These are phyloP conservation scores for Drosophila ezoana DNA, from an alignment of 2,888 invertebrate species.

Conservation along the genomic window DNA sequence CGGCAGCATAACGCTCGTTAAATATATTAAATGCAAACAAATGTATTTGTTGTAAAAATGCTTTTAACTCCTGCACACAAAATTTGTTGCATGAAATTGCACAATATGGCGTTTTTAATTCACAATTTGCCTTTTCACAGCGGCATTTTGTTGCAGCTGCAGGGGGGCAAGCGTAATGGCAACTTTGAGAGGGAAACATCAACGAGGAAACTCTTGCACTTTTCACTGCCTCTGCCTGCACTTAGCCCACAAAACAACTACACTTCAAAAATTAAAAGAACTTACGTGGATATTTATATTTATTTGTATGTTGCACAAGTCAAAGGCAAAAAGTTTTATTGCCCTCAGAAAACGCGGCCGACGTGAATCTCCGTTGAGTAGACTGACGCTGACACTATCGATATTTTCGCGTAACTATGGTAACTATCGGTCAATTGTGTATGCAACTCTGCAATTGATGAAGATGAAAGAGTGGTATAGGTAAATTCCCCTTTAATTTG, in stretches of 20 bases:
- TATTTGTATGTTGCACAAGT: conserved; percentile 38
- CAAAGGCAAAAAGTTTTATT: conserved; percentile 33
- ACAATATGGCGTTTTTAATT: conserved; percentile 74
- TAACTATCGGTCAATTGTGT: conserved; percentile 4
- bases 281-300: conserved; percentile 41
- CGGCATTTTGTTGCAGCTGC: conserved; percentile 63
- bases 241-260: neutral
- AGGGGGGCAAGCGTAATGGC: conserved; percentile 47
- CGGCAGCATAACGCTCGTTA: conserved; percentile 25
- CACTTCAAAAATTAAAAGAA: conserved; percentile 9
- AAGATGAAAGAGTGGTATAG: neutral
- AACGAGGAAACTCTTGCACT: neutral
- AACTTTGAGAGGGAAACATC: conserved; percentile 28
- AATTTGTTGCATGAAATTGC: conserved; percentile 18
- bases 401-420: conserved; percentile 18
- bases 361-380: conserved; percentile 41
- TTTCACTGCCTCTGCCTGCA: neutral
- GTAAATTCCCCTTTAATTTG: neutral
- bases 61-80: neutral
- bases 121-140: conserved; percentile 48
- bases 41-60: conserved; percentile 3
- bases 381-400: conserved; percentile 55
- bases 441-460: conserved; percentile 21
- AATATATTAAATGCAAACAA: conserved; percentile 22
- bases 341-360: conserved; percentile 60